phyloP scores from a whole-genome alignment of 2,888 invertebrate genomes.

The Prenolepis imparis region DNA sequence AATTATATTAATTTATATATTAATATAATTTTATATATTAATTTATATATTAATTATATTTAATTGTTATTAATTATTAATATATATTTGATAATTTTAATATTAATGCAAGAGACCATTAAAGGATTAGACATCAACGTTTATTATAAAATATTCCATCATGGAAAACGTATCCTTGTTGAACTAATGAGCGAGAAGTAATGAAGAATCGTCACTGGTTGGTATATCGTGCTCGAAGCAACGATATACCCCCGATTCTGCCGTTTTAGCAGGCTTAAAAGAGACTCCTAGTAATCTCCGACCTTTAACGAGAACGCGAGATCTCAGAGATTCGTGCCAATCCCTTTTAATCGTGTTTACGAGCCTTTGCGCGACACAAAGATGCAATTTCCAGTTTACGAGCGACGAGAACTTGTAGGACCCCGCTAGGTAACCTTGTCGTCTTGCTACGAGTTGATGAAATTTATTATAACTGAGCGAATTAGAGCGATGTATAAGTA shows the following conservation, averaged over 20 bases:
- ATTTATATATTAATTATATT: too few relatives aligned
- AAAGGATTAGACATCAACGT: neutral
- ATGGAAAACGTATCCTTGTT: neutral
- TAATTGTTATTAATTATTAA: too few relatives aligned
- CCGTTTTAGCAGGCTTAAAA: constrained; percentile 20
- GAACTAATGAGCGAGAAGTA: neutral
- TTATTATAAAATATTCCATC: neutral
- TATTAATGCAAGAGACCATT: neutral
- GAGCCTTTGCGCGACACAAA: constrained; percentile 25
- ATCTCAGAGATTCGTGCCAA: constrained; percentile 49
- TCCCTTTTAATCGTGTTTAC: constrained; percentile 59
- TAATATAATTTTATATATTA: too few relatives aligned
- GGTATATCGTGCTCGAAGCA: neutral
- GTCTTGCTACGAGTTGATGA: neutral
- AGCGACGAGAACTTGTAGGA: constrained; percentile 34
- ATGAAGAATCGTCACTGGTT: neutral
- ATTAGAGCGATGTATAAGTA: constrained; percentile 26
- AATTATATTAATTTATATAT: too few relatives aligned
- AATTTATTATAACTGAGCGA: constrained; percentile 16
- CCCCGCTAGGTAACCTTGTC: constrained; percentile 20
- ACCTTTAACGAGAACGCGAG: constrained; percentile 40
- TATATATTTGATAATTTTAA: constrained; percentile 8
- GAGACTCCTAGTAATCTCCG: constrained; percentile 50
- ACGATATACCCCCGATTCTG: neutral
- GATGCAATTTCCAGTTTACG: constrained; percentile 49